Conservation (phyloP, 1,140 invertebrate species). For the Macrotrachela quadricornifera region DNA sequence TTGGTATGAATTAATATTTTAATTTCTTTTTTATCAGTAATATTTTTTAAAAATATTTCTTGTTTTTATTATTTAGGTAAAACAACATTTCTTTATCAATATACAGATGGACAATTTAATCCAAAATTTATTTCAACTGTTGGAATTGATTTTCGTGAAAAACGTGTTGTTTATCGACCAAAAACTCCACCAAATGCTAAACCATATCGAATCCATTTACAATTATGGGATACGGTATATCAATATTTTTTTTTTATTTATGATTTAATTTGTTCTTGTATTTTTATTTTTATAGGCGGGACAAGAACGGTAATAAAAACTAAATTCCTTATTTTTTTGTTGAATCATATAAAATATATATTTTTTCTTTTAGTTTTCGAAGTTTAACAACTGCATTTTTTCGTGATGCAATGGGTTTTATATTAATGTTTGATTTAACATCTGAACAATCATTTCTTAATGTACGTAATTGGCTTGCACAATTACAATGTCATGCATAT, state of each 20-base stretch:
- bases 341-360: neutral
- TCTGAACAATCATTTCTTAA: slow-evolving; percentile 84
- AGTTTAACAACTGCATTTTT: slow-evolving; percentile 89
- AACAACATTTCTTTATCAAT: slow-evolving; percentile 48
- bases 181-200: slow-evolving; percentile 1
- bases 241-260: neutral
- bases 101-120: slow-evolving; percentile 74
- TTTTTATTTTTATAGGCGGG: neutral
- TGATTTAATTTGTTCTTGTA: neutral
- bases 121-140: slow-evolving; percentile 84
- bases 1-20: slow-evolving; percentile 12
- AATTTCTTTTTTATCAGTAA: too few species aligned
- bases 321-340: neutral
- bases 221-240: slow-evolving; percentile 7
- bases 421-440: slow-evolving; percentile 80
- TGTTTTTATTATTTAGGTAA: too few species aligned
- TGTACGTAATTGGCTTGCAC: slow-evolving; percentile 82
- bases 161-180: slow-evolving; percentile 26
- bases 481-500: slow-evolving; percentile 74
- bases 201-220: slow-evolving; percentile 7
- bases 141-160: slow-evolving; percentile 89
- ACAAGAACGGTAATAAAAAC: slow-evolving; percentile 4
- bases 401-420: slow-evolving; percentile 92
- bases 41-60: too few species aligned
- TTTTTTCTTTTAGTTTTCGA: slow-evolving; percentile 48